These are phyloP conservation scores for Erethizon dorsatum DNA, from an alignment of 2,797 vertebrate genomes.

Conservation along the genomic window DNA sequence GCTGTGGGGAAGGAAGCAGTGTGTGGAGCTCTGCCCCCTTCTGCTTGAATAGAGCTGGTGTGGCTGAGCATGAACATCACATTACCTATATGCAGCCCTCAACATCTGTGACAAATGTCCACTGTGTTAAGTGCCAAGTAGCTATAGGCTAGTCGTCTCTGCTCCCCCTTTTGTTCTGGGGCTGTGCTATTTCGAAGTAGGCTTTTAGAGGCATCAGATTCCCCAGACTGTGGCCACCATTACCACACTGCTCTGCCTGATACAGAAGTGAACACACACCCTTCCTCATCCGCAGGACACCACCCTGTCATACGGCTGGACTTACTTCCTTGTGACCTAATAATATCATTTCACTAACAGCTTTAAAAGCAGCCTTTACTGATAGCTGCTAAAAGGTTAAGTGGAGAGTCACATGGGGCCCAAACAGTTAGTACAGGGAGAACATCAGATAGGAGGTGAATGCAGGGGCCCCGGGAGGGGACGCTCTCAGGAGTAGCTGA, in stretches of 20 bases:
- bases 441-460: background rate
- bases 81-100: background rate
- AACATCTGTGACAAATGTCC: background rate
- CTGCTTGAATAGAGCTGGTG: background rate
- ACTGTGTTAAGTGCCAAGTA: background rate
- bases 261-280: background rate
- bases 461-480: accelerated
- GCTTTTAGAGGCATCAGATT: background rate
- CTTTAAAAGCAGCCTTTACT: background rate
- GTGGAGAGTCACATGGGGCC: background rate
- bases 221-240: background rate
- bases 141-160: background rate
- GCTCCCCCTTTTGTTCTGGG: background rate
- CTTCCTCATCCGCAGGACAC: background rate
- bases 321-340: background rate
- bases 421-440: background rate
- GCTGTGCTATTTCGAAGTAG: background rate
- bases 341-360: background rate
- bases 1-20: background rate
- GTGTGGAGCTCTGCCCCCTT: background rate
- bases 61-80: background rate
- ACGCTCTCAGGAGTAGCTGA: background rate
- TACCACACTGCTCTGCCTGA: background rate
- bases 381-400: background rate
- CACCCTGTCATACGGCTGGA: background rate